These are phyloP conservation scores for Drosophila orosa DNA, from an alignment of 1,140 invertebrate species.

Conservation along the genomic window DNA sequence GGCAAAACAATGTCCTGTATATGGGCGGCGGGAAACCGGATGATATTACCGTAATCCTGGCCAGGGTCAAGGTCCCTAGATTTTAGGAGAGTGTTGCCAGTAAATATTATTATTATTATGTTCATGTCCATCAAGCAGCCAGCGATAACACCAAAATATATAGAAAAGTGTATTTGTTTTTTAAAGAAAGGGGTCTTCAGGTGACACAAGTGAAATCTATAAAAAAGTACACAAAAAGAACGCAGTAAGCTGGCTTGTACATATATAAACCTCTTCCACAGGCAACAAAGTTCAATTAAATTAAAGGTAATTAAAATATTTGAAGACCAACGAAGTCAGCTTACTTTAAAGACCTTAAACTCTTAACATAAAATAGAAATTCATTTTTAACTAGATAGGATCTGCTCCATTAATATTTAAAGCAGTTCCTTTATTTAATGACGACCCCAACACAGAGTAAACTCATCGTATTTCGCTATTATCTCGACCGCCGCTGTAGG, in stretches of 20 bases:
- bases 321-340: background rate
- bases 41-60: slow-evolving; percentile 64
- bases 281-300: background rate
- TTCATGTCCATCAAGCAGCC: slow-evolving; percentile 10
- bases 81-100: background rate
- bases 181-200: background rate
- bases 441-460: background rate
- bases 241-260: too few species aligned
- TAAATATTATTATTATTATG: slow-evolving; percentile 41
- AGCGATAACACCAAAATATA: slow-evolving; percentile 17
- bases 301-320: background rate
- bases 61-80: slow-evolving; percentile 51
- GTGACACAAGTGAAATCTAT: too few species aligned
- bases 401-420: background rate
- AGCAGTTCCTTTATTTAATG: too few species aligned
- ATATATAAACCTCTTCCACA: background rate
- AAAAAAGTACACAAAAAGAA: too few species aligned
- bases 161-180: slow-evolving; percentile 6
- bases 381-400: too few species aligned
- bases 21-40: slow-evolving; percentile 59
- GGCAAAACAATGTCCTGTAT: slow-evolving; percentile 18
- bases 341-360: background rate
- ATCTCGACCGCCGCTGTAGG: slow-evolving; percentile 32
- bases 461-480: slow-evolving; percentile 4
- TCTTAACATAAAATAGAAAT: background rate